Base-by-base conservation (phyloP, 2,888 invertebrate genomes). In the Cantharis rustica region DNA sequence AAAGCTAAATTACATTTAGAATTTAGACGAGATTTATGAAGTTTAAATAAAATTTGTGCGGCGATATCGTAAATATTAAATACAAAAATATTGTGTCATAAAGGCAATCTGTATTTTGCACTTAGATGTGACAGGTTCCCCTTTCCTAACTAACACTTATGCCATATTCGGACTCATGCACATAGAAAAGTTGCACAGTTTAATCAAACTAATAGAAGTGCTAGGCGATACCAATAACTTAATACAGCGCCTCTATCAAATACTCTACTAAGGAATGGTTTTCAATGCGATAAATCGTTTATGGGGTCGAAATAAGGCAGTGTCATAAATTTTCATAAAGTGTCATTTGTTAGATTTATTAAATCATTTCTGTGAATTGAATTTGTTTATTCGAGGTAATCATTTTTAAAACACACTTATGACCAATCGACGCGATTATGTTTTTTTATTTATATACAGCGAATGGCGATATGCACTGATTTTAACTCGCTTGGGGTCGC, bases 291-390 rank as follows among this genome's bases (percentile, higher is more conserved):
- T 81, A 80, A 82, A 84, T 83, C 83, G 82, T 71, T 79, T 81
- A 80, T 82, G 81, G 79, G 79, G 82, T 79, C 81, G 81, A 84
- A 86, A 86, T 86, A 86, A 86, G 85, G 85, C 85, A 77, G 75
- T 80, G 84, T 85, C 84, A 86, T 88, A 87, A 86, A 88, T 88
- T 86, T 87, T 87, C 86, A 88, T 88, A 88, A 88, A 88, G 87
- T 84, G 88, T 88, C 88, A 86, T 86, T 87, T 86, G 85, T 84
- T 86, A 86, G 87, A 88, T 88, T 87, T 88, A 87, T 88, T 87
- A 86, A 87, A 87, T 87, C 86, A 86, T 86, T 85, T 85, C 84
- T 83, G 82, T 79, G 83, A 85, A 84, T 83, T 84, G 85, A 85
- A 86, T 86, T 84, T 85, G 85, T 85, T 86, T 86, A 84, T 86